phyloP scores from a whole-genome alignment of 35 echinoderm and acorn worm genomes.

The Ptychodera flava region DNA sequence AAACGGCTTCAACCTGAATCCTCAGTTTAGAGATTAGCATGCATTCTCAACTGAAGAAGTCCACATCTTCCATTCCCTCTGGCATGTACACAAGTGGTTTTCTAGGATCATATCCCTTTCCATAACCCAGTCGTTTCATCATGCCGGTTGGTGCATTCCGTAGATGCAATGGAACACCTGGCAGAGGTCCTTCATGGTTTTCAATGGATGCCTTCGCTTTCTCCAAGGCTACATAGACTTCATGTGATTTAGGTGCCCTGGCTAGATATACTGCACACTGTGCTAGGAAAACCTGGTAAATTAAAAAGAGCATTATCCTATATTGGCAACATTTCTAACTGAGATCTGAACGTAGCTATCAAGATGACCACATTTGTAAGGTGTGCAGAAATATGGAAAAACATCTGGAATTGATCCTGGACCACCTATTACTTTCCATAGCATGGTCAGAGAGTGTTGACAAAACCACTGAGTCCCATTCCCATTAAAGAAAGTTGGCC shows the following conservation, averaged over 20 bases:
- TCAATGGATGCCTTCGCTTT: constrained; percentile 60
- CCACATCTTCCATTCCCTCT: background rate
- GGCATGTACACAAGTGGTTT: background rate
- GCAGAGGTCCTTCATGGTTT: constrained; percentile 57
- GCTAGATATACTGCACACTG: constrained; percentile 87
- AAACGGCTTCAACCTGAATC: no score
- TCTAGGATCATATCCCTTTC: constrained; percentile 39
- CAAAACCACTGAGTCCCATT: no score
- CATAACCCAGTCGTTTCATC: constrained; percentile 60
- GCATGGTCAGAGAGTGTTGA: no score
- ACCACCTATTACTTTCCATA: no score
- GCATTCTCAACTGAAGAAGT: background rate
- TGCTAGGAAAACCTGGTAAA: constrained; percentile 57
- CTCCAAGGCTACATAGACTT: constrained; percentile 30
- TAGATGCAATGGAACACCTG: constrained; percentile 79
- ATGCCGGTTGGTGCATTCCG: constrained; percentile 40
- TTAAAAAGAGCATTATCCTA: background rate
- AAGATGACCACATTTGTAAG: no score
- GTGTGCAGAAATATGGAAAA: no score
- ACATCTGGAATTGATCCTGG: no score
- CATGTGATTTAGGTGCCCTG: constrained; percentile 64
- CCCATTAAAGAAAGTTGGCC: no score
- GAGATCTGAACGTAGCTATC: no score
- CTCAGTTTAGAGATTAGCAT: no score
- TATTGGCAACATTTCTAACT: background rate